Evolutionary conservation across 2,113 vertebrate species (phyloP), one percentile per base, ranked within the genome.

Genomic region (Phaethornis superciliosus): DNA sequence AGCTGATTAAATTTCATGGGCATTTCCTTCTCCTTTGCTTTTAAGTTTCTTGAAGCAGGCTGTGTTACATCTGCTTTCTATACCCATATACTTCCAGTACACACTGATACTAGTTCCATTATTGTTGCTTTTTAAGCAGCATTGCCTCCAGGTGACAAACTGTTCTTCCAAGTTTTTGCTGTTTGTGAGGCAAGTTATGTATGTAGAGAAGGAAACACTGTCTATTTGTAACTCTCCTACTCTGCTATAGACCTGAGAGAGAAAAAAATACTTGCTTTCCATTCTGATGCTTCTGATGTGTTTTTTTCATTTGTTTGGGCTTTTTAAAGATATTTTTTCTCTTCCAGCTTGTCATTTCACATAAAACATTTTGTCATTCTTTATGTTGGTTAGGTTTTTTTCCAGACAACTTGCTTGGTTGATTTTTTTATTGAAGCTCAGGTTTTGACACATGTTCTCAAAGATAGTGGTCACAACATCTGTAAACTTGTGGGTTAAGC

Each of bases 391-490:
- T 85, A 76, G 58, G 82, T 58, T 7, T 92, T 81, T 26, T 92
- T 27, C 32, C 22, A 72, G n/a, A 26, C 33, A 40, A 40, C 40
- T 40, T 40, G 40, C 13, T 40, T 40, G 40, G 40, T 82, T 95
- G 54, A 52, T 90, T 90, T 84, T 37, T 91, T 80, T 72, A 18
- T 76, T 60, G 81, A 75, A 58, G 44, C 49, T 96, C 89, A 62
- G 42, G 12, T 81, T 94, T 40, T 46, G 62, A 71, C 35, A 44
- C 7, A 26, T 19, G 26, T 46, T 24, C 27, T 75, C 79, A 54
- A 51, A 86, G 67, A 82, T 26, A 70, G 7, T 54, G 77, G 40
- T 33, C 35, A 42, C 20, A 70, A 27, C 54, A 59, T 69, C 75
- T 69, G 15, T 72, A 62, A 40, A 11, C 56, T 65, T 69, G 40